Conservation (phyloP, 1,140 invertebrate species). For the Brachionus rotundiformis region DNA sequence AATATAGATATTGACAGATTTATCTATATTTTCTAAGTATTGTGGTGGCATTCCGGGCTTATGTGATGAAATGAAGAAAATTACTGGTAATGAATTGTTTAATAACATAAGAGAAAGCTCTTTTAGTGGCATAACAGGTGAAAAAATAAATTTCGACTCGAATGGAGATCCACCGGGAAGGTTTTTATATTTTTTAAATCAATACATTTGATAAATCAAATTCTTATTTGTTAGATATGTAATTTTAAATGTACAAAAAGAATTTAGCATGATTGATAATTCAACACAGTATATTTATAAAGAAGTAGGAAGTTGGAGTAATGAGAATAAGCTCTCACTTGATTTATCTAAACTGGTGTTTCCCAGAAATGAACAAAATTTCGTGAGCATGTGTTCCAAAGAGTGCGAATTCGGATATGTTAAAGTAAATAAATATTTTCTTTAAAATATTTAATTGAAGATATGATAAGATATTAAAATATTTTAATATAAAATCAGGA, state of each 20-base stretch:
- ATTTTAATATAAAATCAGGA: no score
- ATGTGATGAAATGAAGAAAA: constrained; percentile 70
- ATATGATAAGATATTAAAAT: no score
- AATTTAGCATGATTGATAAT: background rate
- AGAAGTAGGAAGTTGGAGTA: constrained; percentile 47
- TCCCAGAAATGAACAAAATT: background rate
- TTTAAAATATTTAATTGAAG: no score
- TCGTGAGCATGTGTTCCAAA: constrained; percentile 9
- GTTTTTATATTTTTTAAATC: no score
- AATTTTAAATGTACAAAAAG: constrained; percentile 49
- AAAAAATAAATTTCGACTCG: constrained; percentile 76
- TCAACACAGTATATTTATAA: constrained; percentile 20
- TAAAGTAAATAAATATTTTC: constrained; percentile 52
- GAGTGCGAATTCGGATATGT: constrained; percentile 42
- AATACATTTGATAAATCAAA: no score
- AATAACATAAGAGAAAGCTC: constrained; percentile 77
- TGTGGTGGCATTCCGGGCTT: constrained; percentile 64
- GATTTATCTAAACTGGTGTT: constrained; percentile 19
- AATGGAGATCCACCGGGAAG: constrained; percentile 81
- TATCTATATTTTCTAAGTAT: no score
- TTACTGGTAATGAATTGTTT: constrained; percentile 70
- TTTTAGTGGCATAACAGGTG: constrained; percentile 65
- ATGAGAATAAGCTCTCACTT: background rate
- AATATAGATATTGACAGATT: no score
- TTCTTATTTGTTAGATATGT: constrained; percentile 37